Conservation (phyloP, 2,888 invertebrate species). For the Craniophora ligustri region DNA sequence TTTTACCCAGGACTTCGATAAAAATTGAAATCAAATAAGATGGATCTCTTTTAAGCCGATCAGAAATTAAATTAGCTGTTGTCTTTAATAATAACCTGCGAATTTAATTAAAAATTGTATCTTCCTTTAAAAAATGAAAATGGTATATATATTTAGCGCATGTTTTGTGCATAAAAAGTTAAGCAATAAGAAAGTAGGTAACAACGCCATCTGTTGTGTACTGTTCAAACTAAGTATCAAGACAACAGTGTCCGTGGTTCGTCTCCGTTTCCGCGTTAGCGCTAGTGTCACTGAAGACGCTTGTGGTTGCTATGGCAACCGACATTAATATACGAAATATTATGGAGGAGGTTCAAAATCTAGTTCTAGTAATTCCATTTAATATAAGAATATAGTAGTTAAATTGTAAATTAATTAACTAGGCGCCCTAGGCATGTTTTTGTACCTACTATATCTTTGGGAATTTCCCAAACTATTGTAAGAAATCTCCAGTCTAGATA, state of each 20-base stretch:
- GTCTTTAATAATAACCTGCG: background rate
- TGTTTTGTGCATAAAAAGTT: background rate
- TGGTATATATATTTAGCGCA: background rate
- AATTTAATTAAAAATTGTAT: too few species aligned
- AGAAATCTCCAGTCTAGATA: too few species aligned
- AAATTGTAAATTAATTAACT: too few species aligned
- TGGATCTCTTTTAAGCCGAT: constrained; percentile 6
- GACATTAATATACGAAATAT: background rate
- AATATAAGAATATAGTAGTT: too few species aligned
- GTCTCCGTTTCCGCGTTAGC: constrained; percentile 31
- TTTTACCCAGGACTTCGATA: constrained; percentile 1
- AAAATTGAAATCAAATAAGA: constrained; percentile 6
- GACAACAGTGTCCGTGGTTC: constrained; percentile 30
- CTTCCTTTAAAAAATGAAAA: background rate
- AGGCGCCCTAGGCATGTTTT: too few species aligned
- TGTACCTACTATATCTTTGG: too few species aligned
- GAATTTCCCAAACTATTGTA: too few species aligned
- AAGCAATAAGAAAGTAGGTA: background rate
- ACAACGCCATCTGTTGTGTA: constrained; percentile 44
- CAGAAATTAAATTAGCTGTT: background rate
- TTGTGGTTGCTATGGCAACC: constrained; percentile 38
- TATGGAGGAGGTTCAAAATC: constrained; percentile 18
- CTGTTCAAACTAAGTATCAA: constrained; percentile 24
- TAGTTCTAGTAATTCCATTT: too few species aligned
- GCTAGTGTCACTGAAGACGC: constrained; percentile 33